Percentiles rank a stretch among this genome's conserved stretches.
These are phyloP conservation scores for Grammomys surdaster DNA, from an alignment of 2,113 vertebrate genomes.

Conservation along the genomic window DNA sequence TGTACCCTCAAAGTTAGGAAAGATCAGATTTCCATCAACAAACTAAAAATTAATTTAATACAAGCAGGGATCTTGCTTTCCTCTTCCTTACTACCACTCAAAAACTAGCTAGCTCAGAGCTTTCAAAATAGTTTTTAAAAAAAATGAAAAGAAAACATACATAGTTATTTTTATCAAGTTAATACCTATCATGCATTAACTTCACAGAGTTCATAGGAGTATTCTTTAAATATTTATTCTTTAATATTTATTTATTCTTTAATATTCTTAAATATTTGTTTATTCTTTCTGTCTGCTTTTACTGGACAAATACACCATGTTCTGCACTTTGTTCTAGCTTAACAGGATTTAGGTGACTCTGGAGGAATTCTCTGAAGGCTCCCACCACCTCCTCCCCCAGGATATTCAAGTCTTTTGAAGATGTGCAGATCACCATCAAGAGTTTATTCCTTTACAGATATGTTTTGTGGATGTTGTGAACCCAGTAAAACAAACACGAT, in stretches of 20 bases:
- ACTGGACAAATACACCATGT: background rate
- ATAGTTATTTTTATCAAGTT: background rate
- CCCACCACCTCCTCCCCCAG: background rate
- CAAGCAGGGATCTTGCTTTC: background rate
- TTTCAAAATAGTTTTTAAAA: background rate
- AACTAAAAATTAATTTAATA: background rate
- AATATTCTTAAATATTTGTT: background rate
- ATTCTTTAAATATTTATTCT: background rate
- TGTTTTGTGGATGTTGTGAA: background rate
- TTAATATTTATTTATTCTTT: no score
- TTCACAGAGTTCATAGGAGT: background rate
- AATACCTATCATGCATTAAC: background rate
- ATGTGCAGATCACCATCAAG: background rate
- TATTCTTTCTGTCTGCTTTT: constrained; percentile 31
- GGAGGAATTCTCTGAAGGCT: constrained; percentile 10
- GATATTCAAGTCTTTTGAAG: background rate
- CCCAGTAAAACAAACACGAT: background rate
- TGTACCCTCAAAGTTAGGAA: background rate
- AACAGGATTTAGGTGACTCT: background rate
- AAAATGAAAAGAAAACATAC: background rate
- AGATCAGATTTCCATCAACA: background rate
- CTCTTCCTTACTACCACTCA: background rate
- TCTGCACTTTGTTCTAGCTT: background rate
- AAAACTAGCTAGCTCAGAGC: background rate
- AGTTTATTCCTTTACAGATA: background rate